These are phyloP conservation scores for Astyanax mexicanus DNA, from an alignment of 2,797 vertebrate genomes.

Conservation along the genomic window DNA sequence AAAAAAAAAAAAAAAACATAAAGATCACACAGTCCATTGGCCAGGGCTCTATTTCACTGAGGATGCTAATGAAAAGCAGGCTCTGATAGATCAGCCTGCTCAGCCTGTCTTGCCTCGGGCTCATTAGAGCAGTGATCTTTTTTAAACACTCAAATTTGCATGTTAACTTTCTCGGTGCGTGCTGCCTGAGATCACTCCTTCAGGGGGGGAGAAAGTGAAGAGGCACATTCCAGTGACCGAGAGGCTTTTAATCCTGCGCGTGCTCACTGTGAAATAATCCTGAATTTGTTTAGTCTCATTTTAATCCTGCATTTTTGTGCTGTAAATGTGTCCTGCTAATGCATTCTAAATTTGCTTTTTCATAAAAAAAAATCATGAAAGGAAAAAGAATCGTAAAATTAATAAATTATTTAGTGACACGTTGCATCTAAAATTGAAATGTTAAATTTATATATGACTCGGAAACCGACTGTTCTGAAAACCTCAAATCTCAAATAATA, in stretches of 20 bases:
- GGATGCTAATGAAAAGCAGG: slow-evolving; percentile 76
- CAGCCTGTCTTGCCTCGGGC: slow-evolving; percentile 75
- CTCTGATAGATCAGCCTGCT: slow-evolving; percentile 76
- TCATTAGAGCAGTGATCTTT: slow-evolving; percentile 72
- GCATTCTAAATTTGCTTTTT: background rate
- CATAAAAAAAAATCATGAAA: background rate
- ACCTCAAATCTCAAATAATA: no score
- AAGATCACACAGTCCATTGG: slow-evolving; percentile 47
- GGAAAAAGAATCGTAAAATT: background rate
- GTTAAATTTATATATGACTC: no score
- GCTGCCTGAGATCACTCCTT: slow-evolving; percentile 51
- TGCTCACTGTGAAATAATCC: slow-evolving; percentile 10
- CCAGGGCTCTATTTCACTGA: slow-evolving; percentile 67
- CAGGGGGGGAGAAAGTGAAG: slow-evolving; percentile 11
- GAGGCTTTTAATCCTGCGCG: slow-evolving; percentile 3
- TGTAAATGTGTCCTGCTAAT: slow-evolving; percentile 14
- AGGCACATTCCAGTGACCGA: slow-evolving; percentile 26
- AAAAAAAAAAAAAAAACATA: no score
- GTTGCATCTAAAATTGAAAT: no score
- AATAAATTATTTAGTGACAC: background rate
- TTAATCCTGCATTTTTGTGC: background rate
- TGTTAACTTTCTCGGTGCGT: slow-evolving; percentile 71
- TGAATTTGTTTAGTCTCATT: slow-evolving; percentile 1
- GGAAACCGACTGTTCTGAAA: no score
- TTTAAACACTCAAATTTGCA: slow-evolving; percentile 72